These are phyloP conservation scores for Lasioglossum lativentre DNA, from an alignment of 2,888 invertebrate species.

Conservation along the genomic window DNA sequence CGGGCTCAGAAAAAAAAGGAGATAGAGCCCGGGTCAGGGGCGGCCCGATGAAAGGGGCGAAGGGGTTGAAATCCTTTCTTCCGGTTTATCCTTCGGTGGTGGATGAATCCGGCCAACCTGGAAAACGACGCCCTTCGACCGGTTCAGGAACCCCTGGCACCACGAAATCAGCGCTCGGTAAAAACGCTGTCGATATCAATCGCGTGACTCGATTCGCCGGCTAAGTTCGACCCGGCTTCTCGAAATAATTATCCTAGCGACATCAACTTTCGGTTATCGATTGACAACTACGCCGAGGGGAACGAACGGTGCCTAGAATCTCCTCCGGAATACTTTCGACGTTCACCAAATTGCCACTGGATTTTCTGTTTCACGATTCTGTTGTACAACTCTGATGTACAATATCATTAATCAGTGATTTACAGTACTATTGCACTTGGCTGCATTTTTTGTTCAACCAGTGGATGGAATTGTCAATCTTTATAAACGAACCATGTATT, in stretches of 20 bases:
- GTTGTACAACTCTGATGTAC: neutral
- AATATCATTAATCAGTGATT: too few species aligned
- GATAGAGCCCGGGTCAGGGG: slow-evolving; percentile 5
- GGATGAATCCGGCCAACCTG: slow-evolving; percentile 34
- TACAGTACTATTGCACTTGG: too few species aligned
- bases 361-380: neutral
- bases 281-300: neutral
- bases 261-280: slow-evolving; percentile 16
- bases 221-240: slow-evolving; percentile 26
- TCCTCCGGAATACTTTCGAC: too few species aligned
- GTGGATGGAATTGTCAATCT: too few species aligned
- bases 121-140: neutral
- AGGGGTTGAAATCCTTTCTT: slow-evolving; percentile 51
- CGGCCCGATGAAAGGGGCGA: slow-evolving; percentile 2
- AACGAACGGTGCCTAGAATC: neutral
- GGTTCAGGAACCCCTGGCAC: neutral
- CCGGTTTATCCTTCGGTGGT: slow-evolving; percentile 53
- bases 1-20: slow-evolving; percentile 11
- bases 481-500: too few species aligned
- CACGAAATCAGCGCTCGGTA: slow-evolving; percentile 39
- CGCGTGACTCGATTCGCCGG: slow-evolving; percentile 37
- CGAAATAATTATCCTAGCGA: slow-evolving; percentile 40
- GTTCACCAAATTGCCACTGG: neutral
- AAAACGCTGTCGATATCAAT: slow-evolving; percentile 52
- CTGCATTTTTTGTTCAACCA: too few species aligned